Conservation (phyloP, 2,113 vertebrate species). For the Phaethornis superciliosus region DNA sequence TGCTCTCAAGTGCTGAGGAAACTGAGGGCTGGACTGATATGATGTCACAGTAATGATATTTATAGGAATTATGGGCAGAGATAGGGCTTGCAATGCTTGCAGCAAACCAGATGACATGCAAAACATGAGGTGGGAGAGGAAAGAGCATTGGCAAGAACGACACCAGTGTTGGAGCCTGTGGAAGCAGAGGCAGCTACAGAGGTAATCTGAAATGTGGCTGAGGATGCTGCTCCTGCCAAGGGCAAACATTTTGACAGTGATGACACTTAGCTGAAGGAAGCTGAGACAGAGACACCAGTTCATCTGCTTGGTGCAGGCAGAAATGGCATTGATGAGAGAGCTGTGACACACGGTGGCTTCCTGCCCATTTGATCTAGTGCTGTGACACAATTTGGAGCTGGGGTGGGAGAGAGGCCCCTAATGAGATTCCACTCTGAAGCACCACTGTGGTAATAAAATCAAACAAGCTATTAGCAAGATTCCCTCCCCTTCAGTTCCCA, state of each 20-base stretch:
- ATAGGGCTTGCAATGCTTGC: not conserved
- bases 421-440: not conserved
- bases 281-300: not conserved
- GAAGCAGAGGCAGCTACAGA: not conserved
- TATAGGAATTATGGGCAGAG: not conserved
- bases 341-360: not conserved
- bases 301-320: not conserved
- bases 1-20: not conserved
- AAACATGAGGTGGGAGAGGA: not conserved
- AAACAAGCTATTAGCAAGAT: not conserved
- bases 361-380: not conserved
- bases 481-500: not conserved
- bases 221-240: not conserved
- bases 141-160: not conserved
- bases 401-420: not conserved
- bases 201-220: accelerated
- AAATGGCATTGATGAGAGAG: not conserved
- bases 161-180: not conserved
- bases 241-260: not conserved
- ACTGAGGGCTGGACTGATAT: not conserved
- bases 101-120: not conserved
- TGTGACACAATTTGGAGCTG: not conserved
- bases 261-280: not conserved
- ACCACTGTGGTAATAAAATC: not conserved
- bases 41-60: not conserved